phyloP scores from a whole-genome alignment of 2,797 vertebrate species.

The Siniperca obscura region DNA sequence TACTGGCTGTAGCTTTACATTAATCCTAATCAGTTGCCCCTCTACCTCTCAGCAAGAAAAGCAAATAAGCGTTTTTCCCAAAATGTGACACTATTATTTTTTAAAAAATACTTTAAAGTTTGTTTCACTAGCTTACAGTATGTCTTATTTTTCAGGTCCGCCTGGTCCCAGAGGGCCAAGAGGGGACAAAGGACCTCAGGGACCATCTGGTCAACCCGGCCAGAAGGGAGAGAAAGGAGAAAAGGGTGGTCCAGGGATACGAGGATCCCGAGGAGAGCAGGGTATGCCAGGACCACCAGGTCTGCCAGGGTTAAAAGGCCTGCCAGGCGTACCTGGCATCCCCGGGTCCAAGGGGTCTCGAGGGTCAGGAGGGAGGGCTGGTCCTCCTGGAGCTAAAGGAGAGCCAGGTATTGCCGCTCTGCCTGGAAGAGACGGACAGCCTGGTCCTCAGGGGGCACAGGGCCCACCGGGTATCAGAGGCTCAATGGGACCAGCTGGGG shows the following conservation, averaged over 20 bases:
- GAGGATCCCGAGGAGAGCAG: slow-evolving; percentile 90
- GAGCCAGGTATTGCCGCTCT: slow-evolving; percentile 90
- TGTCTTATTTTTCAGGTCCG: slow-evolving; percentile 85
- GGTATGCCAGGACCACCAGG: slow-evolving; percentile 88
- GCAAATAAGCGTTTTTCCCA: background rate
- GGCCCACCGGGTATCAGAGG: slow-evolving; percentile 92
- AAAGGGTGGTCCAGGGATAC: slow-evolving; percentile 88
- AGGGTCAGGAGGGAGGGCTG: slow-evolving; percentile 93
- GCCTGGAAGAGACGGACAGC: slow-evolving; percentile 90
- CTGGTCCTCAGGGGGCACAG: slow-evolving; percentile 89
- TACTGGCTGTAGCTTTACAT: background rate
- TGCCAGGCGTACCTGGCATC: slow-evolving; percentile 89
- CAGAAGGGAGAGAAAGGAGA: slow-evolving; percentile 94
- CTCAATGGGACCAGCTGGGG: slow-evolving; percentile 88
- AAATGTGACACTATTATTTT: background rate
- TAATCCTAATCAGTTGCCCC: background rate
- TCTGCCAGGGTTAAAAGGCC: slow-evolving; percentile 90
- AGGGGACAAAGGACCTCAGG: slow-evolving; percentile 93
- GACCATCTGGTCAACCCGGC: slow-evolving; percentile 88
- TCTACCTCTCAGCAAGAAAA: background rate
- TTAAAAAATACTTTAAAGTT: background rate
- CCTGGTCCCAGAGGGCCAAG: slow-evolving; percentile 94
- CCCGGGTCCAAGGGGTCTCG: slow-evolving; percentile 93
- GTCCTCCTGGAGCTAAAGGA: slow-evolving; percentile 90
- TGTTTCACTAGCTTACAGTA: background rate